These are phyloP conservation scores for Hoplostethus mediterraneus DNA, from an alignment of 2,797 vertebrate genomes.

Conservation along the genomic window DNA sequence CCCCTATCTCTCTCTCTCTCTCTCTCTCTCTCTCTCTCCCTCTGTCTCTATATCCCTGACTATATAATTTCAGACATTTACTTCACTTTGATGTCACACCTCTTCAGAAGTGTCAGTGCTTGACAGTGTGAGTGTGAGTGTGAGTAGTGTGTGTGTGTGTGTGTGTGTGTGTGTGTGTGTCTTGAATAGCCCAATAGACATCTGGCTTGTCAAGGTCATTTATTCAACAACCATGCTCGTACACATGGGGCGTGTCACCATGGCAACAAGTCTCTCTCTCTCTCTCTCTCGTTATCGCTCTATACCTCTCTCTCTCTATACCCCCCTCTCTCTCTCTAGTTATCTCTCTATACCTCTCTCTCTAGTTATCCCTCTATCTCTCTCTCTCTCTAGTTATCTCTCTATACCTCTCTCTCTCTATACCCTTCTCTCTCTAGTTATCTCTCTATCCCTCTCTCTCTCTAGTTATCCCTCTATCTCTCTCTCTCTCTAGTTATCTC, in stretches of 20 bases:
- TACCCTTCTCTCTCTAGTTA: too few relatives aligned
- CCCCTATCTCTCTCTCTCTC: neutral
- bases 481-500: too few relatives aligned
- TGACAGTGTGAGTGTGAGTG: neutral
- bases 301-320: slow-evolving; percentile 33
- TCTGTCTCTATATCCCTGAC: slow-evolving; percentile 21
- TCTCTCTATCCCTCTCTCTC: too few relatives aligned
- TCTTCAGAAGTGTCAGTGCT: slow-evolving; percentile 28
- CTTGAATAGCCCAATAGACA: slow-evolving; percentile 69
- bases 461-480: too few relatives aligned
- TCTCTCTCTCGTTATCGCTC: slow-evolving; percentile 56
- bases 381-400: neutral
- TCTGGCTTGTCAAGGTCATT: slow-evolving; percentile 81
- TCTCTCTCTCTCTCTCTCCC: slow-evolving; percentile 1
- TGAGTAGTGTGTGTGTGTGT: slow-evolving; percentile 19
- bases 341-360: slow-evolving; percentile 17
- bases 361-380: neutral
- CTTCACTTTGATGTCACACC: slow-evolving; percentile 34
- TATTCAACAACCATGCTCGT: slow-evolving; percentile 76
- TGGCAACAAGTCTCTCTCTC: slow-evolving; percentile 73
- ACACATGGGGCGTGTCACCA: slow-evolving; percentile 76
- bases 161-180: slow-evolving; percentile 14
- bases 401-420: too few relatives aligned
- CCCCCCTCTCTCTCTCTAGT: slow-evolving; percentile 13
- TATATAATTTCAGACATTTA: slow-evolving; percentile 5